Evolutionary conservation across 1,140 invertebrate species (phyloP).

Genomic region (Apis dorsata): DNA sequence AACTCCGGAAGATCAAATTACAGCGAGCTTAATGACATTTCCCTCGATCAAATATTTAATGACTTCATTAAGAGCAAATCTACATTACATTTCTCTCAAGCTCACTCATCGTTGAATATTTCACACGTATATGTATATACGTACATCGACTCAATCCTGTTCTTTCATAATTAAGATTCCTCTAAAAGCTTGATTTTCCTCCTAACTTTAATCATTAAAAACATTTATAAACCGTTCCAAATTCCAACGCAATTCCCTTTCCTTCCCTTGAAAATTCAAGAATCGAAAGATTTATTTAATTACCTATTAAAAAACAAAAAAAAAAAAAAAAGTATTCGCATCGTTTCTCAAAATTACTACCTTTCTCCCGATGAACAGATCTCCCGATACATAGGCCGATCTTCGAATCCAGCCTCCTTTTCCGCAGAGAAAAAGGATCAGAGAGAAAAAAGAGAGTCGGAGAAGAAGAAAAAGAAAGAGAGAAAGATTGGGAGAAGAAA

Average conservation of each 20-base stretch:
- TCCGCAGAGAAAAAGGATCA: background rate
- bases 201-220: background rate
- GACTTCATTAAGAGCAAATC: background rate
- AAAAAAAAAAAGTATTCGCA: too few species aligned
- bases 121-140: too few species aligned
- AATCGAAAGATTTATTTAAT: background rate
- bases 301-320: background rate
- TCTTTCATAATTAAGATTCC: background rate
- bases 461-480: constrained; percentile 31
- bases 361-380: too few species aligned
- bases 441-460: background rate
- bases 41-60: background rate
- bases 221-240: background rate
- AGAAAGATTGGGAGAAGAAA: constrained; percentile 36
- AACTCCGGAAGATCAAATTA: background rate
- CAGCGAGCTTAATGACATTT: background rate
- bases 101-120: too few species aligned
- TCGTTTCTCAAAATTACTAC: too few species aligned
- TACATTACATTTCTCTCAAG: background rate
- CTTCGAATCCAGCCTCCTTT: constrained; percentile 6
- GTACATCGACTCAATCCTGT: background rate
- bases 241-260: background rate
- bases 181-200: background rate
- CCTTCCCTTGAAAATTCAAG: background rate
- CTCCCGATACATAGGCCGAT: background rate